These are phyloP conservation scores for Coreius guichenoti DNA, from an alignment of 2,797 vertebrate genomes.

Conservation along the genomic window DNA sequence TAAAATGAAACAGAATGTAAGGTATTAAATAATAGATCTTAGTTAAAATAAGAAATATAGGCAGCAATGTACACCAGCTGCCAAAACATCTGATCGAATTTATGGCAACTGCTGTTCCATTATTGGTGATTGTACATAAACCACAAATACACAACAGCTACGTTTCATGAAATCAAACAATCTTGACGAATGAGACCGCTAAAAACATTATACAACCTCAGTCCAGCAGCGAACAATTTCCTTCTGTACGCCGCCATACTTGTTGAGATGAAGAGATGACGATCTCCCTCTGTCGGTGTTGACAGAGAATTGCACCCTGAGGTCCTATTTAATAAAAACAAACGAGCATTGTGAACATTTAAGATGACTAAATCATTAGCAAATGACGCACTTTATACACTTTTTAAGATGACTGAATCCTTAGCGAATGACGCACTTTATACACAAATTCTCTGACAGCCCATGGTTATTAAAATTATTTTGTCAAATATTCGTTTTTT, in stretches of 20 bases:
- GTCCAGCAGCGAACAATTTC: constrained; percentile 34
- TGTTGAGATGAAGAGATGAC: neutral
- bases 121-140: neutral
- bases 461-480: neutral
- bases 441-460: neutral
- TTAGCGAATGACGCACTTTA: neutral
- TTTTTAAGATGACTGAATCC: neutral
- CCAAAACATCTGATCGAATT: neutral
- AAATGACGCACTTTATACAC: neutral
- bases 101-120: neutral
- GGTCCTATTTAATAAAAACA: neutral
- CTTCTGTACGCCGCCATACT: constrained; percentile 63
- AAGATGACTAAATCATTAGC: no score
- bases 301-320: neutral
- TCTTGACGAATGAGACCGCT: neutral
- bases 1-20: neutral
- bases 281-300: neutral
- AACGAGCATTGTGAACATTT: neutral
- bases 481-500: neutral
- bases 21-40: neutral
- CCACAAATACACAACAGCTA: neutral
- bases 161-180: neutral
- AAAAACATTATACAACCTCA: constrained; percentile 40
- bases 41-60: neutral
- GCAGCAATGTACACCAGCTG: neutral